Conservation (phyloP, 1,140 invertebrate species). For the Pteromalus puparum region DNA sequence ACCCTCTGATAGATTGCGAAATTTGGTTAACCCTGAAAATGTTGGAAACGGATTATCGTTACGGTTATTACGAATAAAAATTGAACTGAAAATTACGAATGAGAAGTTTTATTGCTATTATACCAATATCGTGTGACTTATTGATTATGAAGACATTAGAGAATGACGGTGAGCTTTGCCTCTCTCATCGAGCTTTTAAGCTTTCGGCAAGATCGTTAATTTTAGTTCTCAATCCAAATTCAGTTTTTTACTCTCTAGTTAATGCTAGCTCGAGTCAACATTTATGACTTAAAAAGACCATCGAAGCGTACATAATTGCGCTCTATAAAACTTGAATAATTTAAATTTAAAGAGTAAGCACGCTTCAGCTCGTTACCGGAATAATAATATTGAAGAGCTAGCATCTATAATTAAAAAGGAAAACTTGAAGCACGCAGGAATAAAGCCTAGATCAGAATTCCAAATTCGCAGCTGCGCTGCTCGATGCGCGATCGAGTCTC, state of each 20-base stretch:
- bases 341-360: too few relatives aligned
- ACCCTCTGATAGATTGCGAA: background rate
- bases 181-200: background rate
- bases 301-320: too few relatives aligned
- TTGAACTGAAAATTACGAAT: background rate
- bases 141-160: background rate
- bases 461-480: too few relatives aligned
- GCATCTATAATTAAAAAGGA: background rate
- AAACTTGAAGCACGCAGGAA: background rate
- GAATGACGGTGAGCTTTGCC: background rate
- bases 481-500: too few relatives aligned
- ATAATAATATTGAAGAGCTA: too few relatives aligned
- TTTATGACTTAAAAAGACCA: too few relatives aligned
- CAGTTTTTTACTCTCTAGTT: background rate
- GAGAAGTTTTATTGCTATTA: background rate
- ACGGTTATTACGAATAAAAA: too few relatives aligned
- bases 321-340: background rate
- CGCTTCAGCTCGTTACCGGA: too few relatives aligned
- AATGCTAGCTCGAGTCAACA: too few relatives aligned
- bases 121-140: background rate
- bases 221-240: background rate
- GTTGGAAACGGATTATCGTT: too few relatives aligned
- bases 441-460: background rate
- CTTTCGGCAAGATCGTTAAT: background rate
- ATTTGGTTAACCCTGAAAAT: too few relatives aligned